Evolutionary conservation across 2,888 invertebrate species (phyloP).

Genomic region (Keiferia lycopersicella): DNA sequence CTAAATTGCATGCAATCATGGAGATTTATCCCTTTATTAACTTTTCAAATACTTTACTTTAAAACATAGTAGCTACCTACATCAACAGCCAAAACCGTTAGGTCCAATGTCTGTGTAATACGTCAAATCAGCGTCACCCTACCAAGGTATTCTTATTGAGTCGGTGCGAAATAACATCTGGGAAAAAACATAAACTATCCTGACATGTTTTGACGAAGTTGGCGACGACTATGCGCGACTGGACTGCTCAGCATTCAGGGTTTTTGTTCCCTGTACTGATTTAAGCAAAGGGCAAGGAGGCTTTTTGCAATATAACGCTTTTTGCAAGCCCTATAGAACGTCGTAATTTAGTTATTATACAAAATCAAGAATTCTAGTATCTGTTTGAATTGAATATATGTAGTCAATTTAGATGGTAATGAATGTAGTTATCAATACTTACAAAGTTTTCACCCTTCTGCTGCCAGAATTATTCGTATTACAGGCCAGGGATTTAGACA

Average conservation of each 20-base stretch:
- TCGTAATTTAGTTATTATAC: neutral
- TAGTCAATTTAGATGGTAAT: neutral
- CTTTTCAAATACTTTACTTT: too few relatives aligned
- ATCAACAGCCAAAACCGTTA: too few relatives aligned
- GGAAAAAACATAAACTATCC: constrained; percentile 31
- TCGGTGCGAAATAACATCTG: constrained; percentile 17
- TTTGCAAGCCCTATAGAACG: neutral
- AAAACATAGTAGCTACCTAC: too few relatives aligned
- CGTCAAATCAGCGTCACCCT: constrained; percentile 14
- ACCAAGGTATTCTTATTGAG: constrained; percentile 20
- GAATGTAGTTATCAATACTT: too few relatives aligned
- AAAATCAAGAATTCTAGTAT: neutral
- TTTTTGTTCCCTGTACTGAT: constrained; percentile 13
- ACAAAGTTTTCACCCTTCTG: too few relatives aligned
- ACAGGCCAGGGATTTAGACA: too few relatives aligned
- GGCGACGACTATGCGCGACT: constrained; percentile 19
- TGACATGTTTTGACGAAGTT: constrained; percentile 41
- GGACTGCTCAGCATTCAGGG: constrained; percentile 4
- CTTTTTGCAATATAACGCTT: constrained; percentile 18
- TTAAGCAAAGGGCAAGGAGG: constrained; percentile 12
- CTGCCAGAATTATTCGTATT: too few relatives aligned
- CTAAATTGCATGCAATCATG: too few relatives aligned
- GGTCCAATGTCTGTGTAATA: neutral
- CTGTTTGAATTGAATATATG: too few relatives aligned
- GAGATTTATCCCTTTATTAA: too few relatives aligned